These are phyloP conservation scores for Tenualosa ilisha DNA, from an alignment of 2,797 vertebrate genomes.

Conservation along the genomic window DNA sequence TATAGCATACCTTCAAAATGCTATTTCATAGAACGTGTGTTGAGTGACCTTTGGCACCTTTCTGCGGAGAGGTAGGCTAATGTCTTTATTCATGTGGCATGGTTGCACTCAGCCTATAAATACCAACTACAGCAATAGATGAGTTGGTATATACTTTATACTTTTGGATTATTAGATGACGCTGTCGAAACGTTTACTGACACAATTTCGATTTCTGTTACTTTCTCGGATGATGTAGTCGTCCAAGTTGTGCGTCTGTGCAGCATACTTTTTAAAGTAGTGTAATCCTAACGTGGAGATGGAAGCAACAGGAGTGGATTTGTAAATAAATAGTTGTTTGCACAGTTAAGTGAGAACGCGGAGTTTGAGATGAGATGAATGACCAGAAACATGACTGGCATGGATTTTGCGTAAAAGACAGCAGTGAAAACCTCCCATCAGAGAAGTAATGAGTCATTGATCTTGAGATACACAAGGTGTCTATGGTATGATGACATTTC, in stretches of 20 bases:
- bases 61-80: neutral
- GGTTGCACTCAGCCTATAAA: too few relatives aligned
- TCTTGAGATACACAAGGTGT: neutral
- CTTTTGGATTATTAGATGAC: neutral
- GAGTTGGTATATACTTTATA: too few relatives aligned
- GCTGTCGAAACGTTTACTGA: neutral
- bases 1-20: neutral
- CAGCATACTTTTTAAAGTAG: too few relatives aligned
- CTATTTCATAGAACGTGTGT: neutral
- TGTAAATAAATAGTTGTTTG: neutral
- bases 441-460: neutral
- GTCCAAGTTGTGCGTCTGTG: too few relatives aligned
- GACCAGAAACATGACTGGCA: neutral
- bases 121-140: too few relatives aligned
- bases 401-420: neutral
- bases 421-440: neutral
- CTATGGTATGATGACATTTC: neutral
- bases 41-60: neutral
- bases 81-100: neutral
- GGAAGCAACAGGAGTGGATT: neutral
- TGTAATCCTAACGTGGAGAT: too few relatives aligned
- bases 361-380: neutral
- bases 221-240: too few relatives aligned
- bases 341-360: neutral
- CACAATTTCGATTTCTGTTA: neutral